A percentile compares a stretch with the other conserved stretches of the same genome.
Conservation (phyloP, 2,888 invertebrate genomes). For the Colostygia pectinataria region DNA sequence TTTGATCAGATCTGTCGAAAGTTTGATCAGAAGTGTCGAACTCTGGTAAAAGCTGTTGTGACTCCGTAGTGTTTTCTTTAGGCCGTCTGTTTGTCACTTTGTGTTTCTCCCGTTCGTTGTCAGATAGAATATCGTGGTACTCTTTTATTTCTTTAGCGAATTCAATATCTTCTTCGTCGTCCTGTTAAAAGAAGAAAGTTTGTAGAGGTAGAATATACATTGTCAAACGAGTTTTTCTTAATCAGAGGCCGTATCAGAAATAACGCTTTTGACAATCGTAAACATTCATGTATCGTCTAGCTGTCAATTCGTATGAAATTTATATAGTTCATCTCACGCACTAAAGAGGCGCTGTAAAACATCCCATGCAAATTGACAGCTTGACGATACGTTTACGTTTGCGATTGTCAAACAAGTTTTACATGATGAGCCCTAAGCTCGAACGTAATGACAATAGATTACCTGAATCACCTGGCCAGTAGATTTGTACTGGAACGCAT, state of each 20-base stretch:
- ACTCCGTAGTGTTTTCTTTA: slow-evolving; percentile 64
- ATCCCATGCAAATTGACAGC: no score
- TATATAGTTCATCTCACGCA: no score
- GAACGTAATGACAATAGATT: background rate
- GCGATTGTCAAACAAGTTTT: no score
- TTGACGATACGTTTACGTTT: no score
- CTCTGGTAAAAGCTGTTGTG: slow-evolving; percentile 65
- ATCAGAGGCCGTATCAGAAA: no score
- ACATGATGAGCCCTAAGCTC: no score
- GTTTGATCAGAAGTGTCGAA: slow-evolving; percentile 47
- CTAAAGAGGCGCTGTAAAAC: no score
- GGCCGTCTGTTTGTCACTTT: slow-evolving; percentile 65
- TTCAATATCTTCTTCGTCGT: slow-evolving; percentile 83
- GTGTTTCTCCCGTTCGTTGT: slow-evolving; percentile 64
- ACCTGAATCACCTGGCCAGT: slow-evolving; percentile 78
- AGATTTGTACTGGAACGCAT: slow-evolving; percentile 95
- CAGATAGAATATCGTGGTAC: slow-evolving; percentile 70
- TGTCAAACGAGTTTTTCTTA: no score
- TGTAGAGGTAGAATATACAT: no score
- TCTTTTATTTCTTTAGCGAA: slow-evolving; percentile 74
- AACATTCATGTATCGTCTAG: no score
- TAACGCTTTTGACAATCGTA: no score
- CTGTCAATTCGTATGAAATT: no score
- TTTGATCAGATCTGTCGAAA: slow-evolving; percentile 40
- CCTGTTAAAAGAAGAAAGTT: slow-evolving; percentile 45